Evolutionary conservation across 2,113 vertebrate genomes (phyloP).

Genomic region (Menidia beryllina): DNA sequence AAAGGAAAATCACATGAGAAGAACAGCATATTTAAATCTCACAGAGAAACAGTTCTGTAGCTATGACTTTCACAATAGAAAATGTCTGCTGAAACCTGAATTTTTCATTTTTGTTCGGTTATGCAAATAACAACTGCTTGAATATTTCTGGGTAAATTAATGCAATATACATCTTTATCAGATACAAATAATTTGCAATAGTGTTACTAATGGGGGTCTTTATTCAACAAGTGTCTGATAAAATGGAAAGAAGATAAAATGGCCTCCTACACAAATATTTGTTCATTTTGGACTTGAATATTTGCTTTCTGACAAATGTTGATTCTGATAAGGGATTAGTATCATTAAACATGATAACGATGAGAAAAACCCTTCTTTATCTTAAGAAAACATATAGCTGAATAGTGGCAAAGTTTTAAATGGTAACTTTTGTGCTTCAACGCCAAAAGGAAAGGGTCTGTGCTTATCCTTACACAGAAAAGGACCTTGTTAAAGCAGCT

Average conservation of each 20-base stretch:
- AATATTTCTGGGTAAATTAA: too few species aligned
- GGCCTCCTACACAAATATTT: too few species aligned
- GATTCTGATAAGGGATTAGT: too few species aligned
- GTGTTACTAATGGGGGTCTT: too few species aligned
- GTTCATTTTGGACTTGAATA: too few species aligned
- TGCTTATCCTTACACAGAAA: conserved; percentile 17
- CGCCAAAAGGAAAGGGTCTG: conserved; percentile 10
- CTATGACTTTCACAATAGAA: conserved; percentile 43
- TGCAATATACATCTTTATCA: too few species aligned
- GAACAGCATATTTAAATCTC: conserved; percentile 16
- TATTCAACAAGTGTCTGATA: too few species aligned
- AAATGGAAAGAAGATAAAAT: too few species aligned
- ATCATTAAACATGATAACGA: too few species aligned
- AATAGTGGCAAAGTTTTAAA: conserved; percentile 2
- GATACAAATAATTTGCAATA: too few species aligned
- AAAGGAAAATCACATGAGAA: conserved; percentile 8
- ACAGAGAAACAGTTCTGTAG: conserved; percentile 29
- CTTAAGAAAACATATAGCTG: background rate
- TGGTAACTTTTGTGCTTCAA: conserved; percentile 5
- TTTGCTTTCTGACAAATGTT: too few species aligned
- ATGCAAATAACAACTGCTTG: too few species aligned
- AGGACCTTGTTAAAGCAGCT: conserved; percentile 49
- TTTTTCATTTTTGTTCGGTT: background rate
- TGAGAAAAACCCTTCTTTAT: conserved; percentile 11
- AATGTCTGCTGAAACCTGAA: background rate